Evolutionary conservation across 2,797 vertebrate species (phyloP).

Genomic region (Uromys caudimaculatus): DNA sequence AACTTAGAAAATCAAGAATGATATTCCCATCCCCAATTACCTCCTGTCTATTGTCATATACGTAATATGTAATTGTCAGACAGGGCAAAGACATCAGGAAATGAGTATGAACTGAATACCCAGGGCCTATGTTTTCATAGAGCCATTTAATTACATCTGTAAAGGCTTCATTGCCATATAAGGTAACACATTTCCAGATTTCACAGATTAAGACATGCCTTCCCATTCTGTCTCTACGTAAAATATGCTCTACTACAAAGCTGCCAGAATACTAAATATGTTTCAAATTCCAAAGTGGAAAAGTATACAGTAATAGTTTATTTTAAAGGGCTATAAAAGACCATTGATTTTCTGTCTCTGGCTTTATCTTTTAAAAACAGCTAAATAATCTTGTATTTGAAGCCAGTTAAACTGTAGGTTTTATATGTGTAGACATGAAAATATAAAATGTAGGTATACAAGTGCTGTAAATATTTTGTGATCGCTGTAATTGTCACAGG

Average conservation of each 20-base stretch:
- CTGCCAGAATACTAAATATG: background rate
- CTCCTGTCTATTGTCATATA: background rate
- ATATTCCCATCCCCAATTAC: background rate
- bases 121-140: background rate
- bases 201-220: background rate
- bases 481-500: background rate
- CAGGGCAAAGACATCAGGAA: background rate
- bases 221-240: background rate
- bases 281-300: slow-evolving; percentile 6
- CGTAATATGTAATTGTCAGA: background rate
- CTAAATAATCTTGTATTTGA: slow-evolving; percentile 27
- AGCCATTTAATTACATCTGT: background rate
- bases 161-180: background rate
- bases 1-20: background rate
- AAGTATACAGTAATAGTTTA: background rate
- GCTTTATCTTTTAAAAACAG: background rate
- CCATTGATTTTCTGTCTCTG: background rate
- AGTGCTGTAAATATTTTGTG: background rate
- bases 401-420: background rate
- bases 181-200: background rate
- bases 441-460: background rate
- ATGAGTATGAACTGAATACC: background rate
- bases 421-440: background rate
- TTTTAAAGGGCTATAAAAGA: background rate
- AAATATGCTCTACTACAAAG: slow-evolving; percentile 4